phyloP scores from a whole-genome alignment of 2,888 invertebrate genomes.

The Aphidius colemani region DNA sequence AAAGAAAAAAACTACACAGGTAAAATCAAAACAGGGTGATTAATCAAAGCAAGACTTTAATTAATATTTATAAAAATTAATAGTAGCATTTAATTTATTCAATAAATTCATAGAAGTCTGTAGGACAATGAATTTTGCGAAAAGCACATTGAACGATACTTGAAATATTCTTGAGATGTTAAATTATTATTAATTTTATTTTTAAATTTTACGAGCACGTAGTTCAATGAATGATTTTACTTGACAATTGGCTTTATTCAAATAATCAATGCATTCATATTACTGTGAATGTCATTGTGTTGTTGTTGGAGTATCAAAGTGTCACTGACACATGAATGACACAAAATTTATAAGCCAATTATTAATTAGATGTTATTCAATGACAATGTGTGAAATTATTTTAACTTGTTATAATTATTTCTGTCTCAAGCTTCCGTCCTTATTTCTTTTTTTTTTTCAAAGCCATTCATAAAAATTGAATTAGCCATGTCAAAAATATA shows the following conservation, averaged over 20 bases:
- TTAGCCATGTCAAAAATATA: neutral
- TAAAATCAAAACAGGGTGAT: neutral
- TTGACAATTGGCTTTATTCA: slow-evolving; percentile 38
- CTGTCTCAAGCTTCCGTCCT: neutral
- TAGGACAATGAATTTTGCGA: no score
- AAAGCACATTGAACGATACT: neutral
- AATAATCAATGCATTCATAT: slow-evolving; percentile 30
- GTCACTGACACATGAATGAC: slow-evolving; percentile 33
- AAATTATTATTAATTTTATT: neutral
- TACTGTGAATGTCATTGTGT: slow-evolving; percentile 24
- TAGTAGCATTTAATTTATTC: neutral
- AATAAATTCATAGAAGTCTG: neutral
- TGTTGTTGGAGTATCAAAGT: slow-evolving; percentile 14
- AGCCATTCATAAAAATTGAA: no score
- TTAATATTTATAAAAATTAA: neutral
- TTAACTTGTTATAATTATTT: slow-evolving; percentile 24
- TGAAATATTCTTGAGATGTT: slow-evolving; percentile 7
- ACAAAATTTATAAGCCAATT: slow-evolving; percentile 41
- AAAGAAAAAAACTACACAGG: neutral
- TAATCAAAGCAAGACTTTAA: no score
- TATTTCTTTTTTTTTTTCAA: no score
- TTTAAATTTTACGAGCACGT: neutral
- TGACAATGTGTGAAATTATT: neutral
- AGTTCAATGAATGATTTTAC: slow-evolving; percentile 31
- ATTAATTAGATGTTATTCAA: slow-evolving; percentile 40